Evolutionary conservation across 2,888 invertebrate genomes (phyloP), one percentile per base, ranked within the genome.

Genomic region (Xylota sylvarum): DNA sequence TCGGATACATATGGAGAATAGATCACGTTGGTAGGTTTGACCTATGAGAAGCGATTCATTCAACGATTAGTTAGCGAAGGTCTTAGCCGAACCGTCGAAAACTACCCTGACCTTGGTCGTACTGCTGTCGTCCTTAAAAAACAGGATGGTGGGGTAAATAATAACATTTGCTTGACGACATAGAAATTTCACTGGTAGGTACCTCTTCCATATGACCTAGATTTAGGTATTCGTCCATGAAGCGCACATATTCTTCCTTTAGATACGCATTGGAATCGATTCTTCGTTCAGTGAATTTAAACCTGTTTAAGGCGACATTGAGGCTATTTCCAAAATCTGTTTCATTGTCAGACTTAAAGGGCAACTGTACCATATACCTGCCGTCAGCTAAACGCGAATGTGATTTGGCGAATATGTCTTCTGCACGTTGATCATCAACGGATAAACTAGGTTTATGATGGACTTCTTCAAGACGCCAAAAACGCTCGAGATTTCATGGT

Each of bases 301-400:
- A 55, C 7, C 65, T 46, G 6, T 65, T 12, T 12, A 64, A 30
- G 3, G 30, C 43, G n/a, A 27, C 9, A 1, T 46, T 43, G 5
- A 64, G n/a, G 14, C 6, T 64, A 6, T 30, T 27, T 6, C 30
- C 30, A 10, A 30, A 43, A 43, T 62, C 30, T 23, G 14, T 6
- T 62, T 46, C 1, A 4, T 40, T 14, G 10, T 27, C 40, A 14
- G 37, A 27, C 55, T 40, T 69, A 27, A 69, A 55, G 1, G 69
- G 52, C 17, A 37, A 55, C 7, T 32, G 32, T 3, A 32, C 32
- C 32, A 32, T 32, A 17, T 50, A 35, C 46, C 46, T 72, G 23
- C 70, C 56, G 35, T 72, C 46, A 58, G 70, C 19, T 48, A 72
- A 58, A n/a, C 58, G 70, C 27, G 56, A 56, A 32, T 70, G 7